Evolutionary conservation across 2,888 invertebrate species (phyloP).

Genomic region (Ormyrus pomaceus): DNA sequence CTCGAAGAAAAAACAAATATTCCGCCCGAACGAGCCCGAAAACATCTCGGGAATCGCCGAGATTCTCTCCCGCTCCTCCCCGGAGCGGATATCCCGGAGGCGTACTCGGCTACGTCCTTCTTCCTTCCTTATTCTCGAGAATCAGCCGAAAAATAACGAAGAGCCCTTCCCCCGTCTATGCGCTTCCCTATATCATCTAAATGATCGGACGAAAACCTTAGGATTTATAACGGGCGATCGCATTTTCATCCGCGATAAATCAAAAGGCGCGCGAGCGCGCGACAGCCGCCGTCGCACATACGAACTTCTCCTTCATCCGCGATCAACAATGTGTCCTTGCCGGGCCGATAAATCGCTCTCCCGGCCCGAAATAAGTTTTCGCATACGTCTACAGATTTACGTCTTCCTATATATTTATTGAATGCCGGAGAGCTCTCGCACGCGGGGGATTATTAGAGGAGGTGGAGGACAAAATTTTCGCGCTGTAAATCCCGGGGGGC

Average conservation of each 20-base stretch:
- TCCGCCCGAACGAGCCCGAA: conserved; percentile 14
- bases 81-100: background rate
- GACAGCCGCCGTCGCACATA: background rate
- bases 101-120: background rate
- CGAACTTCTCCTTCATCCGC: conserved; percentile 31
- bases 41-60: conserved; percentile 9
- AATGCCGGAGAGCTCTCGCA: background rate
- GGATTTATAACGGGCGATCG: conserved; percentile 53
- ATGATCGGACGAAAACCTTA: conserved; percentile 48
- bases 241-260: conserved; percentile 54
- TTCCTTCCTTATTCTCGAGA: background rate
- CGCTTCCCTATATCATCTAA: conserved; percentile 45
- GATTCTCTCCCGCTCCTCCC: background rate
- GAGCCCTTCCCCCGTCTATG: background rate
- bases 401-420: background rate
- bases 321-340: conserved; percentile 50
- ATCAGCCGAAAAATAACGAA: conserved; percentile 33
- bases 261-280: conserved; percentile 18
- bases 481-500: background rate
- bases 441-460: conserved; percentile 22
- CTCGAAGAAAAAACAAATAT: conserved; percentile 3
- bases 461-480: conserved; percentile 24
- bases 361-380: conserved; percentile 36
- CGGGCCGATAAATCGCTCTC: conserved; percentile 44
- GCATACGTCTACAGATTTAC: background rate